Base-by-base conservation (phyloP, 2,113 vertebrate species). In the Urocynchramus pylzowi region DNA sequence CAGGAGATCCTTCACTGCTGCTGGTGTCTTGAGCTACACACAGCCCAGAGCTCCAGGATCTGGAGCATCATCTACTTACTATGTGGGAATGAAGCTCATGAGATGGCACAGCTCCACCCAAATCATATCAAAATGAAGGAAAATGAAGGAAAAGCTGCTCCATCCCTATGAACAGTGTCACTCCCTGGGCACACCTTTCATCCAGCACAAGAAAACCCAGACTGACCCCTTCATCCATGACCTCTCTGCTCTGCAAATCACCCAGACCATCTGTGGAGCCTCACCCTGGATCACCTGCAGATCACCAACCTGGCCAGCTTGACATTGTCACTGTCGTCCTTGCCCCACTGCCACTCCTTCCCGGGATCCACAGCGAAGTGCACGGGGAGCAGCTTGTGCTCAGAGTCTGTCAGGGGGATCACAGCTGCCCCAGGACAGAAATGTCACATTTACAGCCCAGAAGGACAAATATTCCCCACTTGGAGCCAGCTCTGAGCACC, bases 331-430 rank as follows among this genome's bases (percentile, higher is more conserved):
- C 63, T 87, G 97, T 99, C 99, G 16, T 99, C 99, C 67, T 98
- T 99, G 3, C 98, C 99, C 99, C 99, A 99, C 87, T 99, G 99
- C 99, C 99, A 99, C 14, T 98, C 98, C 90, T 98, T 99, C 44
- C 99, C 99, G 0, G 99, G 99, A 64, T 99, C 99, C 96, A 99
- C 99, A 0, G 99, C 99, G 13, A 99, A 99, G 97, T 99, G 99
- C 90, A 99, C 98, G 1, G 99, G 99, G n/a, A 99, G 98, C 98
- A 99, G 98, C 95, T 99, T 99, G 98, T 99, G 99, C 93, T 99
- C 99, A 0, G 99, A 99, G 96, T 99, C 99, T 0, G 98, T 99
- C 96, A 99, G 98, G 9, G 99, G 99, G 94, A 99, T 99, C 97
- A 99, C 99, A 22, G 99, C 99, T 99, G 98, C 33, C 19, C 61